Evolutionary conservation across 2,888 invertebrate species (phyloP).

Genomic region (Apodemia zela): DNA sequence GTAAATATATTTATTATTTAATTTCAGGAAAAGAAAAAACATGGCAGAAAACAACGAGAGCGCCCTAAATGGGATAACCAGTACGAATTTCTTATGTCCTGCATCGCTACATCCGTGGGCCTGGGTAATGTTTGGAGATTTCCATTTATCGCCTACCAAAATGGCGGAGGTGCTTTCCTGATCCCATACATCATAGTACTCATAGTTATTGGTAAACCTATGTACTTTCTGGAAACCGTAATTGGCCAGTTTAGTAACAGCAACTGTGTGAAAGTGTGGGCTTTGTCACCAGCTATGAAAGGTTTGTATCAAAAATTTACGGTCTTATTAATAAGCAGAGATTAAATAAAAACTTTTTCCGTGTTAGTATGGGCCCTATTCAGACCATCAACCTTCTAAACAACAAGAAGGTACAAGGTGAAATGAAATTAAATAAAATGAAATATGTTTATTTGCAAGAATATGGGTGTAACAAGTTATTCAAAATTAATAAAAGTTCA

Average conservation of each 20-base stretch:
- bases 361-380: too few relatives aligned
- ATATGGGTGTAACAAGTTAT: too few relatives aligned
- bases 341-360: neutral
- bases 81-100: conserved; percentile 87
- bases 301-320: conserved; percentile 65
- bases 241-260: conserved; percentile 91
- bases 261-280: conserved; percentile 88
- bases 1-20: neutral
- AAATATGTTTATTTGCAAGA: too few relatives aligned
- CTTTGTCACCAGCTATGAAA: conserved; percentile 86
- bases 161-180: conserved; percentile 87
- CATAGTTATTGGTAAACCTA: conserved; percentile 86
- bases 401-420: too few relatives aligned
- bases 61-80: conserved; percentile 82
- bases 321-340: neutral
- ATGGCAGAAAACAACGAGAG: conserved; percentile 35
- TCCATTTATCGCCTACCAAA: conserved; percentile 82
- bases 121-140: conserved; percentile 86
- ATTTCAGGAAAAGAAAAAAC: conserved; percentile 11
- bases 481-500: too few relatives aligned
- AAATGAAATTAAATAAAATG: too few relatives aligned
- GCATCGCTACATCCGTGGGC: conserved; percentile 86
- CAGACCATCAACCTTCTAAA: too few relatives aligned
- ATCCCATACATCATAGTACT: conserved; percentile 87
- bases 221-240: conserved; percentile 90